A percentile compares a stretch with the other conserved stretches of the same genome.
These are phyloP conservation scores for Theocolax elegans DNA, from an alignment of 1,140 invertebrate species.

Conservation along the genomic window DNA sequence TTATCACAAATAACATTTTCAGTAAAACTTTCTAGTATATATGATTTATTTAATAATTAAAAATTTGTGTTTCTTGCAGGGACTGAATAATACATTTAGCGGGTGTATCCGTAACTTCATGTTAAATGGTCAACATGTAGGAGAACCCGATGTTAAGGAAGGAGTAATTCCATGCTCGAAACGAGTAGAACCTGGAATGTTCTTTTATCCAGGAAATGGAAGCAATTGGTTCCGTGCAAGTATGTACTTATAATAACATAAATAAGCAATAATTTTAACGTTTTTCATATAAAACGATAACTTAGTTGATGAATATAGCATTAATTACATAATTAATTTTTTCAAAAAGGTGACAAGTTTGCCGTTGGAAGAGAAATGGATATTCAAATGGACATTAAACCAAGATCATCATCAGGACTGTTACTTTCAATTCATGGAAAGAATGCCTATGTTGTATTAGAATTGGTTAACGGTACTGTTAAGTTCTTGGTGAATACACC, in stretches of 20 bases:
- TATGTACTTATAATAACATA: conserved; percentile 59
- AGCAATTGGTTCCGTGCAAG: conserved; percentile 72
- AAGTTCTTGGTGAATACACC: conserved; percentile 88
- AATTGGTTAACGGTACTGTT: conserved; percentile 87
- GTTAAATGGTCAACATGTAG: conserved; percentile 76
- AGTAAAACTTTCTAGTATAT: no score
- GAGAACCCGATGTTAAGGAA: conserved; percentile 68
- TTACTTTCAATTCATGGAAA: conserved; percentile 84
- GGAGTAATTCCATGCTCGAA: conserved; percentile 84
- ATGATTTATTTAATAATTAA: no score
- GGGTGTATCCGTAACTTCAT: conserved; percentile 89
- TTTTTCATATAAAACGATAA: conserved; percentile 2
- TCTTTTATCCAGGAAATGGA: conserved; percentile 82
- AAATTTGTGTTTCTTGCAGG: conserved; percentile 57
- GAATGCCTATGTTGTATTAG: conserved; percentile 85
- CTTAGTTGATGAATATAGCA: no score
- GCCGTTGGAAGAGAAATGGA: conserved; percentile 81
- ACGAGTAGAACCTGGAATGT: conserved; percentile 87
- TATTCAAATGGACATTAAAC: conserved; percentile 89
- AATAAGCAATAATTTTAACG: not conserved
- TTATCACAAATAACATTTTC: no score
- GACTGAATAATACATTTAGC: conserved; percentile 76
- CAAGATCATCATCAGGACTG: conserved; percentile 83
- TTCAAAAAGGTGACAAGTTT: conserved; percentile 73
- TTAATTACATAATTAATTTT: not conserved